Evolutionary conservation across 1,140 invertebrate species (phyloP).

Genomic region (Cotesia glomerata): DNA sequence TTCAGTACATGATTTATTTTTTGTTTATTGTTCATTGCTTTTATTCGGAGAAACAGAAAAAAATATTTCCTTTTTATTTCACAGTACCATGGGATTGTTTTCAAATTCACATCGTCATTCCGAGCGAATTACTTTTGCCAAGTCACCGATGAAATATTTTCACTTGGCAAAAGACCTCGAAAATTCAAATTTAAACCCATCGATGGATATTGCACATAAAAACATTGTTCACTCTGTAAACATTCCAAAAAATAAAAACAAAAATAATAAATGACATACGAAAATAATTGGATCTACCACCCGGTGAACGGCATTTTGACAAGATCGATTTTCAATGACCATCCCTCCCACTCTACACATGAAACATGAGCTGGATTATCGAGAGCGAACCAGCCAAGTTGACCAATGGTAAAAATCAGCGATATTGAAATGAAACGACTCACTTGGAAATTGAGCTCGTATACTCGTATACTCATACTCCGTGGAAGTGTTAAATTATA

Average conservation of each 20-base stretch:
- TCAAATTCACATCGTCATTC: slow-evolving; percentile 6
- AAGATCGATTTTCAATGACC: slow-evolving; percentile 25
- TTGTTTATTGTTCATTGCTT: not conserved
- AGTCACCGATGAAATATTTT: not conserved
- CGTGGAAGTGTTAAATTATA: not conserved
- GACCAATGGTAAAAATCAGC: slow-evolving; percentile 21
- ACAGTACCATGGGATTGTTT: not conserved
- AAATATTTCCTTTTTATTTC: not conserved
- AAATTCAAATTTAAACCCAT: not conserved
- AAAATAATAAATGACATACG: not conserved
- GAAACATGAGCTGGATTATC: slow-evolving; percentile 22
- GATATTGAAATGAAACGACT: slow-evolving; percentile 2
- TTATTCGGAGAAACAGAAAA: not conserved
- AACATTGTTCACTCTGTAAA: not conserved
- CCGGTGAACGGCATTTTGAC: not conserved
- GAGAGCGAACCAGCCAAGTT: not conserved
- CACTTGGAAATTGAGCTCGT: no score
- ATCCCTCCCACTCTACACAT: not conserved
- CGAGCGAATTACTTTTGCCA: slow-evolving; percentile 5
- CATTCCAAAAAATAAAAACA: no score
- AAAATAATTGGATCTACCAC: slow-evolving; percentile 16
- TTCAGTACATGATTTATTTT: no score
- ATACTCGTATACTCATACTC: not conserved
- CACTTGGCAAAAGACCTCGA: not conserved
- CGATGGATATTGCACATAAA: not conserved